Evolutionary conservation across 2,888 invertebrate species (phyloP).

Genomic region (Busseola fusca): DNA sequence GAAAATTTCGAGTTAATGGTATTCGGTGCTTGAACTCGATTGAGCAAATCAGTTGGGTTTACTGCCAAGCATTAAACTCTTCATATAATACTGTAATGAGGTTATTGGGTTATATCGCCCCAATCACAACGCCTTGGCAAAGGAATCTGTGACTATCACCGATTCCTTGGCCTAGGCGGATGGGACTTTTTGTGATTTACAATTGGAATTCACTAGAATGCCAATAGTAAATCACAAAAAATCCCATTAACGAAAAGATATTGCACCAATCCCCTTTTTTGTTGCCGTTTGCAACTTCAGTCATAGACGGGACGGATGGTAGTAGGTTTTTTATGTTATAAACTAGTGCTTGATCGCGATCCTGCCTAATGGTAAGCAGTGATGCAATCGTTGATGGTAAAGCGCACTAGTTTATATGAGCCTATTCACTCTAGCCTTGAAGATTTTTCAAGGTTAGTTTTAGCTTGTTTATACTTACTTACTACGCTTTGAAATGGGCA

Average conservation of each 20-base stretch:
- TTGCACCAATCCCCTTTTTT: not conserved
- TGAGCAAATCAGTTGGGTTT: slow-evolving; percentile 19
- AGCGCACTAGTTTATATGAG: too few relatives aligned
- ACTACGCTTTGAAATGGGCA: too few relatives aligned
- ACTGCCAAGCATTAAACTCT: not conserved
- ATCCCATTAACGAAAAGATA: not conserved
- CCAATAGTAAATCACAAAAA: not conserved
- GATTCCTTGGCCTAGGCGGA: not conserved
- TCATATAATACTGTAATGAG: not conserved
- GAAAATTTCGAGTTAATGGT: slow-evolving; percentile 31
- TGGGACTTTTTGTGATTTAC: too few relatives aligned
- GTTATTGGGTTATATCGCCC: not conserved
- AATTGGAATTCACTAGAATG: too few relatives aligned
- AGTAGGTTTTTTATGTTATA: not conserved
- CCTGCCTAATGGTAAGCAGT: too few relatives aligned
- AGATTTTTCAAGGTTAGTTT: too few relatives aligned
- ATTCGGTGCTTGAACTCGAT: slow-evolving; percentile 33
- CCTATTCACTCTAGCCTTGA: too few relatives aligned
- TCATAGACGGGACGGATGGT: not conserved
- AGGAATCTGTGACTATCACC: not conserved
- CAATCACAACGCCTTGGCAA: not conserved
- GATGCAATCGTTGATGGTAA: too few relatives aligned
- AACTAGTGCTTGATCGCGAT: too few relatives aligned
- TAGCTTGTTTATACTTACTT: too few relatives aligned
- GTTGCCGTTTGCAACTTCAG: not conserved